Evolutionary conservation across 2,113 vertebrate genomes (phyloP).

Genomic region (Camelus dromedarius): DNA sequence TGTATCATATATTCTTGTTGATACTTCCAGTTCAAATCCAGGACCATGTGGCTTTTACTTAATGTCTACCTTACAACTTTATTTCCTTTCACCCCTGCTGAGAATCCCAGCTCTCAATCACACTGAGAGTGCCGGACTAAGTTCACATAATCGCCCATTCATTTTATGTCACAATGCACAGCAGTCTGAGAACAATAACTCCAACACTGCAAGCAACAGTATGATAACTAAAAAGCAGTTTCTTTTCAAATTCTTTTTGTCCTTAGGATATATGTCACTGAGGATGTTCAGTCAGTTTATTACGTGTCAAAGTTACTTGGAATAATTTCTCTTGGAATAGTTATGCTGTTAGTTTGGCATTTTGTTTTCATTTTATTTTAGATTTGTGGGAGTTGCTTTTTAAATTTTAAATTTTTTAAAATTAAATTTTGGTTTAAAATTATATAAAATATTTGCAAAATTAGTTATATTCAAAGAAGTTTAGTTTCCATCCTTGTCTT

Average conservation of each 20-base stretch:
- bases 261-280: background rate
- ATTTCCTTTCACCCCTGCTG: background rate
- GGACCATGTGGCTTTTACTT: background rate
- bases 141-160: background rate
- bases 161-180: background rate
- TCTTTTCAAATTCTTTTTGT: conserved; percentile 34
- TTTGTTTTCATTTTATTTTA: conserved; percentile 44
- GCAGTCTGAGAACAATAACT: background rate
- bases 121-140: background rate
- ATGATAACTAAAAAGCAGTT: background rate
- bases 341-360: background rate
- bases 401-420: background rate
- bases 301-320: conserved; percentile 14
- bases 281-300: background rate
- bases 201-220: background rate
- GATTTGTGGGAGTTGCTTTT: conserved; percentile 9
- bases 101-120: background rate
- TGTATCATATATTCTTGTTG: background rate
- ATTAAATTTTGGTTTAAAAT: background rate
- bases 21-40: background rate
- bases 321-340: conserved; percentile 24
- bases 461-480: conserved; percentile 21
- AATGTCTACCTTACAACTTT: background rate
- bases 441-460: conserved; percentile 14
- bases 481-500: background rate